phyloP scores from a whole-genome alignment of 2,888 invertebrate genomes.

The Tiliacea aurago region DNA sequence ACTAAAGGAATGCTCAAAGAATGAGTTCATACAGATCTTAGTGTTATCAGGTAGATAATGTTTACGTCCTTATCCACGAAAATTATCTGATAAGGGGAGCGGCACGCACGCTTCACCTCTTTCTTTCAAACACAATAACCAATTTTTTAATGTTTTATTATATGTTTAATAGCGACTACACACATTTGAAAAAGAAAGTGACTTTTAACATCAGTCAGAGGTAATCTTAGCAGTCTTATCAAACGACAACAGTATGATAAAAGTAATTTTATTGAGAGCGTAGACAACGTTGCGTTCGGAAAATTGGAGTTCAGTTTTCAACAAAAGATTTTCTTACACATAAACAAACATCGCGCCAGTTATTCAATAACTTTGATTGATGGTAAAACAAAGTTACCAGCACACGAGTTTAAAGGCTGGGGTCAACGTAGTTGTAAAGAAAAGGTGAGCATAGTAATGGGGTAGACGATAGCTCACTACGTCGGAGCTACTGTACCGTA shows the following conservation, averaged over 20 bases:
- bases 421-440: constrained; percentile 32
- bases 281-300: neutral
- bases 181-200: constrained; percentile 42
- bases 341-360: constrained; percentile 5
- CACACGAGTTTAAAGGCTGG: constrained; percentile 4
- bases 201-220: constrained; percentile 24
- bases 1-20: constrained; percentile 71
- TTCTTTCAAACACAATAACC: constrained; percentile 61
- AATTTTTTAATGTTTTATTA: constrained; percentile 49
- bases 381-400: constrained; percentile 8
- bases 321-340: neutral
- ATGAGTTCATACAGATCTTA: constrained; percentile 78
- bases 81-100: constrained; percentile 81
- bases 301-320: neutral
- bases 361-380: constrained; percentile 17
- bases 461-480: constrained; percentile 31
- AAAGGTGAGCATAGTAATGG: constrained; percentile 16
- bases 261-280: constrained; percentile 18
- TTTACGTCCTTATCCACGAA: constrained; percentile 80
- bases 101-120: constrained; percentile 60
- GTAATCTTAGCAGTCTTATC: constrained; percentile 33
- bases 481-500: constrained; percentile 69
- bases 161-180: constrained; percentile 16
- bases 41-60: constrained; percentile 83
- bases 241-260: constrained; percentile 32